These are phyloP conservation scores for Gadus chalcogrammus DNA, from an alignment of 2,113 vertebrate species.

Conservation along the genomic window DNA sequence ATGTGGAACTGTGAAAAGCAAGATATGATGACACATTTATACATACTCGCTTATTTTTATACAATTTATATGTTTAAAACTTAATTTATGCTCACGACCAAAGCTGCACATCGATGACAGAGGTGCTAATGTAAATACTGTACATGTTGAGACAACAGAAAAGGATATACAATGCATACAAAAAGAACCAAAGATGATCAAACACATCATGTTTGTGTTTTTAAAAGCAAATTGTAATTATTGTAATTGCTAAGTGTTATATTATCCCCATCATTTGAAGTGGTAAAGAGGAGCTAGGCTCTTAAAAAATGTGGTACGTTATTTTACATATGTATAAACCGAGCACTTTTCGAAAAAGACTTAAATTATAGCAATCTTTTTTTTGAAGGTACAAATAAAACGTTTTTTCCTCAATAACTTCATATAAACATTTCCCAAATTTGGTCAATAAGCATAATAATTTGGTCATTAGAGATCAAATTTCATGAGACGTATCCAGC, in stretches of 20 bases:
- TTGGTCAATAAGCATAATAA: slow-evolving; percentile 47
- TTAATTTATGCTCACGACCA: slow-evolving; percentile 70
- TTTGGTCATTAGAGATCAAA: slow-evolving; percentile 40
- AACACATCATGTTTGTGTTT: slow-evolving; percentile 43
- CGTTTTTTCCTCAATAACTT: slow-evolving; percentile 72
- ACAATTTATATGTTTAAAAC: slow-evolving; percentile 75
- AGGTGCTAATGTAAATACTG: slow-evolving; percentile 89
- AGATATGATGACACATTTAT: slow-evolving; percentile 87
- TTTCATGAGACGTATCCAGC: slow-evolving; percentile 42
- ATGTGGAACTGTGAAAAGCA: slow-evolving; percentile 92
- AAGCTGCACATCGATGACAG: slow-evolving; percentile 76
- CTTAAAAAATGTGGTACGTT: slow-evolving; percentile 37
- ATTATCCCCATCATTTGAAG: slow-evolving; percentile 12
- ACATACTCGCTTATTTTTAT: slow-evolving; percentile 91
- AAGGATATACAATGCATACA: slow-evolving; percentile 78
- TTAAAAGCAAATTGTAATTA: slow-evolving; percentile 32
- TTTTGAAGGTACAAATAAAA: slow-evolving; percentile 63
- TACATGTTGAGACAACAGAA: slow-evolving; percentile 87
- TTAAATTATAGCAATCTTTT: slow-evolving; percentile 68
- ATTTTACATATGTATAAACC: slow-evolving; percentile 40
- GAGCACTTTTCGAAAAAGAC: slow-evolving; percentile 75
- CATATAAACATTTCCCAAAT: slow-evolving; percentile 72
- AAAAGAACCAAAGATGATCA: slow-evolving; percentile 40
- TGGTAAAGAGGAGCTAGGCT: slow-evolving; percentile 23
- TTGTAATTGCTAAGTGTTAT: slow-evolving; percentile 25